Conservation (phyloP, 2,113 vertebrate genomes). For the Deroptyus accipitrinus region DNA sequence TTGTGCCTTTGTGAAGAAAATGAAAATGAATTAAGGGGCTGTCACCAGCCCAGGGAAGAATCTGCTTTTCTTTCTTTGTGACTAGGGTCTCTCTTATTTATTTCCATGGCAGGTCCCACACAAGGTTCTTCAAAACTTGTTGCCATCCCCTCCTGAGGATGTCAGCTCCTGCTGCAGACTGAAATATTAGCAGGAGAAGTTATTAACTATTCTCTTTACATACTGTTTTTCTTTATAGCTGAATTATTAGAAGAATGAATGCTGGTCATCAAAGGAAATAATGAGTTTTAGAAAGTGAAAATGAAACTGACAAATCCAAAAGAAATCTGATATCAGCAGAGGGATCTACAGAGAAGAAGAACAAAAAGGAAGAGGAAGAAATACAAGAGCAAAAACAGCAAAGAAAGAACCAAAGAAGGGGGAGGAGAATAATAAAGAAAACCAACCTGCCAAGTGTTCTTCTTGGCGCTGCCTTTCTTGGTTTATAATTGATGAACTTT, state of each 20-base stretch:
- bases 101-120: constrained; percentile 14
- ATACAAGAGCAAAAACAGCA: not conserved
- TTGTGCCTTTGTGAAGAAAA: constrained; percentile 19
- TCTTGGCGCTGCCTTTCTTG: not conserved
- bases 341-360: constrained; percentile 62
- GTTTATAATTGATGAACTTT: not conserved
- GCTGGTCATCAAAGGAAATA: constrained; percentile 65
- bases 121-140: constrained; percentile 39
- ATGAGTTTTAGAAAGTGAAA: constrained; percentile 70
- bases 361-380: constrained; percentile 53
- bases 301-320: constrained; percentile 69
- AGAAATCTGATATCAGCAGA: constrained; percentile 57
- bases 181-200: constrained; percentile 42
- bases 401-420: not conserved
- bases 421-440: not conserved
- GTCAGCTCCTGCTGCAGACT: constrained; percentile 5
- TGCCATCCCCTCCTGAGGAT: constrained; percentile 16
- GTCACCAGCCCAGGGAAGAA: not conserved
- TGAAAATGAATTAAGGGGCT: constrained; percentile 24
- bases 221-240: constrained; percentile 49
- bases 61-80: not conserved
- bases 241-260: constrained; percentile 72
- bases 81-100: not conserved
- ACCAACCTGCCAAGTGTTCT: not conserved
- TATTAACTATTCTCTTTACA: constrained; percentile 68